Evolutionary conservation across 2,888 invertebrate species (phyloP).

Genomic region (Melinaea menophilus): DNA sequence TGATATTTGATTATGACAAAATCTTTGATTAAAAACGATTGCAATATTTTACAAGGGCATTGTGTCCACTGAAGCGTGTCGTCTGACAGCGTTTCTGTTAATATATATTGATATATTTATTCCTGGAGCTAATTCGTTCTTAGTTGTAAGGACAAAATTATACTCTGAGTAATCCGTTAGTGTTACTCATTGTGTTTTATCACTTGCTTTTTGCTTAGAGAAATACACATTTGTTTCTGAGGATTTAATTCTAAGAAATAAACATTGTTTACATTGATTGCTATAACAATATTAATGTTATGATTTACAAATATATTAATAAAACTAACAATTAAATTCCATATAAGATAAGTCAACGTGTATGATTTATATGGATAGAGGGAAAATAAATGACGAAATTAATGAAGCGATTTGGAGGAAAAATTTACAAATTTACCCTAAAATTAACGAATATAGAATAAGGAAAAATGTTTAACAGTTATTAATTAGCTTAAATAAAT

Average conservation of each 20-base stretch:
- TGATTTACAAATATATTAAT: not conserved
- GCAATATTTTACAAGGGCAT: constrained; percentile 60
- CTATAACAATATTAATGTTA: not conserved
- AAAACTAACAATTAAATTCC: no score
- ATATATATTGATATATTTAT: constrained; percentile 72
- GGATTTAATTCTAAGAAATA: constrained; percentile 1
- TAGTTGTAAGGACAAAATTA: constrained; percentile 61
- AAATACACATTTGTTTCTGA: constrained; percentile 6
- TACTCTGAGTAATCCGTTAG: constrained; percentile 70
- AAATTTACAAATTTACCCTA: constrained; percentile 3
- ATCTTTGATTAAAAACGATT: constrained; percentile 51
- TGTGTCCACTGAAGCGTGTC: constrained; percentile 63
- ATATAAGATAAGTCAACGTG: no score
- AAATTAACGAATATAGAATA: no score
- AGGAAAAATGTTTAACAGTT: no score
- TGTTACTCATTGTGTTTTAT: constrained; percentile 53
- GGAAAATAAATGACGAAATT: no score
- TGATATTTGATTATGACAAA: constrained; percentile 31
- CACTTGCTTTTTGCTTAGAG: constrained; percentile 46
- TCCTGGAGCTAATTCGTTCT: constrained; percentile 46
- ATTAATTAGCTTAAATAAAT: no score
- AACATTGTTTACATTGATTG: not conserved
- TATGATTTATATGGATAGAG: no score
- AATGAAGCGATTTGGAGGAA: not conserved
- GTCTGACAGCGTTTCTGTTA: constrained; percentile 62